phyloP scores from a whole-genome alignment of 2,113 vertebrate genomes.

The Trogon surrucura region DNA sequence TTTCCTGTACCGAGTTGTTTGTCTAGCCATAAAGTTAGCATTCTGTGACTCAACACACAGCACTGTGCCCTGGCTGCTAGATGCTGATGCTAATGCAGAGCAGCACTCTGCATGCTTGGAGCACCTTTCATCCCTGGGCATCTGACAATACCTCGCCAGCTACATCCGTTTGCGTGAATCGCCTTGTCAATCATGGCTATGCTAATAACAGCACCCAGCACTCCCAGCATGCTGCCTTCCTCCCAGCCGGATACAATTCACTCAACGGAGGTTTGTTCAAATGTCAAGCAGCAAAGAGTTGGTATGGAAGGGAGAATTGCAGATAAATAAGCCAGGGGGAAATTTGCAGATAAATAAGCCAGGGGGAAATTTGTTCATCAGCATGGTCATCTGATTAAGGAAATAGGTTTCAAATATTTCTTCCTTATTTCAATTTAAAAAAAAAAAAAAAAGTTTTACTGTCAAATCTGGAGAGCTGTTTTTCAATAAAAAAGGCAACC shows the following conservation, averaged over 20 bases:
- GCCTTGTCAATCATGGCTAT: not conserved
- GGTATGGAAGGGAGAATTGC: not conserved
- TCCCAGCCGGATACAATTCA: not conserved
- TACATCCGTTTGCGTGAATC: not conserved
- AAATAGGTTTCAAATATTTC: not conserved
- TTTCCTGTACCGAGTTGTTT: not conserved
- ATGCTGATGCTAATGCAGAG: not conserved
- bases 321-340: not conserved
- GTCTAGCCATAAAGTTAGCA: not conserved
- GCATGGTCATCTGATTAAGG: not conserved
- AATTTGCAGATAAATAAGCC: not conserved
- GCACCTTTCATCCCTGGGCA: not conserved
- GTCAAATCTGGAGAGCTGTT: not conserved
- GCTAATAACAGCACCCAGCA: not conserved
- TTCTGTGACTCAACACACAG: not conserved
- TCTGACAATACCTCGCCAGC: not conserved
- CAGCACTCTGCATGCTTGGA: not conserved
- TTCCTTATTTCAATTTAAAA: not conserved
- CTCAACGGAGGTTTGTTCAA: not conserved
- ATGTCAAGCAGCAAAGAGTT: not conserved
- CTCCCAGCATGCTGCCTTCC: not conserved
- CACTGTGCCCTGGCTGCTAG: not conserved
- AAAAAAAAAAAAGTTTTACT: not conserved
- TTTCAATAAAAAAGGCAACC: not conserved
- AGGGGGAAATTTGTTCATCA: not conserved